phyloP scores from a whole-genome alignment of 2,797 vertebrate species.

The Tapirus indicus region DNA sequence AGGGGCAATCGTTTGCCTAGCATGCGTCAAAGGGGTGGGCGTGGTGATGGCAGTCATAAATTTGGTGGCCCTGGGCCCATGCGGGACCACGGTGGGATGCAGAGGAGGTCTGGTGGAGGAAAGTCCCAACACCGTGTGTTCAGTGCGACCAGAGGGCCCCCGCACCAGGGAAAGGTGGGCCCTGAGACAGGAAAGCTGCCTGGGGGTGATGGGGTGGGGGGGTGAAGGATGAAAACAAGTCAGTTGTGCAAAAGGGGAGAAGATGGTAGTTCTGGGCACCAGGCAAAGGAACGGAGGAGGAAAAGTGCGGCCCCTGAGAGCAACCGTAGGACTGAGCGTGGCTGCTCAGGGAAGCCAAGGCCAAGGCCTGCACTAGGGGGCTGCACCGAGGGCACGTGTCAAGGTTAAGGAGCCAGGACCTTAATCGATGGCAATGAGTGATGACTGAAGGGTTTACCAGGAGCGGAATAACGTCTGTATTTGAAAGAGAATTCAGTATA shows the following conservation, averaged over 20 bases:
- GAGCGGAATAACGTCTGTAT: accelerated
- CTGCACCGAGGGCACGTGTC: neutral
- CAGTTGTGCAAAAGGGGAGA: neutral
- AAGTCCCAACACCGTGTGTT: neutral
- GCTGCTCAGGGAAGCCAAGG: neutral
- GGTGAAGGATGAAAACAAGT: neutral
- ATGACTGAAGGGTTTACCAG: neutral
- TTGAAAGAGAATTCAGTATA: neutral
- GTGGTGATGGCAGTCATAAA: accelerated
- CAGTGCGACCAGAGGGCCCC: neutral
- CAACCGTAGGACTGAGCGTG: accelerated
- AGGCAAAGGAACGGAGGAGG: neutral
- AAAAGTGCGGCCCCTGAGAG: accelerated
- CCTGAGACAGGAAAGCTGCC: neutral
- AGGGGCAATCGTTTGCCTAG: neutral
- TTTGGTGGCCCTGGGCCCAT: neutral
- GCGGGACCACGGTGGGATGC: neutral
- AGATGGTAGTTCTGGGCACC: accelerated
- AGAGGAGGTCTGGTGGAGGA: neutral
- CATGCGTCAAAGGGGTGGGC: no score
- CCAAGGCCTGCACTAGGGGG: neutral
- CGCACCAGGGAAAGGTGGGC: neutral
- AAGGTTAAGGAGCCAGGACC: neutral
- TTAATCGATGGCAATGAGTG: accelerated
- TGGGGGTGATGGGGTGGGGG: accelerated